Evolutionary conservation across 2,888 invertebrate species (phyloP).

Genomic region (Erebia epiphron): DNA sequence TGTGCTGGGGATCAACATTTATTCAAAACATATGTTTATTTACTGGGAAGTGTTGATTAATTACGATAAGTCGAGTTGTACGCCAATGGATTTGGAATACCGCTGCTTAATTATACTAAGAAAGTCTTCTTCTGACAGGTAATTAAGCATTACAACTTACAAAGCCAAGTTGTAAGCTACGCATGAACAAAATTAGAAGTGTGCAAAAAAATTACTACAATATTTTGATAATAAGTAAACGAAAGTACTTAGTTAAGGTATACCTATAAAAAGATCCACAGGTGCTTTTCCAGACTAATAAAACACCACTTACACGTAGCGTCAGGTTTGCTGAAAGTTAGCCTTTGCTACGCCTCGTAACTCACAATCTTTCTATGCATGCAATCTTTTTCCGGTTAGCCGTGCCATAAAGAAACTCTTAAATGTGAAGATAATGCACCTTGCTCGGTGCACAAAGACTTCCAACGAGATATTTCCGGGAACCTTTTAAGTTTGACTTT

Average conservation of each 20-base stretch:
- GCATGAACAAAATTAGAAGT: too few species aligned
- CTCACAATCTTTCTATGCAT: constrained; percentile 26
- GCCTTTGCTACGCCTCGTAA: neutral
- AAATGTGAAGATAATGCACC: constrained; percentile 44
- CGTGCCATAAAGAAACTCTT: constrained; percentile 35
- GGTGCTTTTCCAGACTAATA: neutral
- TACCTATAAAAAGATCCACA: neutral
- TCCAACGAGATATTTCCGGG: constrained; percentile 39
- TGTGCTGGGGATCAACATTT: too few species aligned
- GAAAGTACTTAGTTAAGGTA: neutral
- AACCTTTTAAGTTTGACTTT: constrained; percentile 47
- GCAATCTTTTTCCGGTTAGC: constrained; percentile 23
- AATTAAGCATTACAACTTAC: too few species aligned
- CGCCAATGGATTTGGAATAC: too few species aligned
- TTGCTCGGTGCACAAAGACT: constrained; percentile 29
- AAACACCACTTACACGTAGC: constrained; percentile 1
- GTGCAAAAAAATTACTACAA: too few species aligned
- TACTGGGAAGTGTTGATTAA: too few species aligned
- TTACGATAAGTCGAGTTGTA: too few species aligned
- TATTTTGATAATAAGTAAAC: too few species aligned
- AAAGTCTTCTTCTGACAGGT: too few species aligned
- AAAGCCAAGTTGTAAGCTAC: too few species aligned
- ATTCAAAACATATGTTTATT: too few species aligned
- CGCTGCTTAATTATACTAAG: too few species aligned
- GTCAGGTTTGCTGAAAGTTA: neutral